phyloP scores from a whole-genome alignment of 2,888 invertebrate genomes.

The Chaetogeoica ovagalla region DNA sequence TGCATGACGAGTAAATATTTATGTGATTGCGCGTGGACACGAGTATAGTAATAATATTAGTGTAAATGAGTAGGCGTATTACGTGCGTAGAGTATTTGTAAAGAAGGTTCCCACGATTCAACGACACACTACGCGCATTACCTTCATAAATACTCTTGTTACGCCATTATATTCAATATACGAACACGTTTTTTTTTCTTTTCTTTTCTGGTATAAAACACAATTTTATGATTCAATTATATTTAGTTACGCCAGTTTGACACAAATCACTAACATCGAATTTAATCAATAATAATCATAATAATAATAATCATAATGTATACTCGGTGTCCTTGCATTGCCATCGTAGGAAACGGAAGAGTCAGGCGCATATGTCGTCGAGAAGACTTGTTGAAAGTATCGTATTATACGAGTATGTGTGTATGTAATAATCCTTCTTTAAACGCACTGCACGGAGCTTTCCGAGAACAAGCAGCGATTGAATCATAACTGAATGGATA shows the following conservation, averaged over 20 bases:
- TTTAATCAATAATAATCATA: conserved; percentile 22
- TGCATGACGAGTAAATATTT: no score
- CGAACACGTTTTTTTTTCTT: conserved; percentile 22
- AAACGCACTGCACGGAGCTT: neutral
- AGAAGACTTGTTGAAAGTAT: neutral
- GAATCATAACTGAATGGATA: neutral
- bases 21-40: no score
- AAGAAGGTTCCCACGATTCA: conserved; percentile 31
- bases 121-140: conserved; percentile 7
- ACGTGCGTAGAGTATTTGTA: neutral
- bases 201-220: conserved; percentile 19
- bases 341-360: conserved; percentile 49
- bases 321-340: conserved; percentile 31
- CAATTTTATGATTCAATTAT: conserved; percentile 30
- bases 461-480: neutral
- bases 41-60: no score
- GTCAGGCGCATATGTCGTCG: neutral
- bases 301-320: no score
- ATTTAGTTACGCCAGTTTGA: conserved; percentile 33
- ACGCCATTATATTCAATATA: neutral
- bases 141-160: conserved; percentile 37
- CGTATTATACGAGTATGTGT: no score
- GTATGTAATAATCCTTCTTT: conserved; percentile 8
- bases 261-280: conserved; percentile 40
- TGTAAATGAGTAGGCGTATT: no score